These are phyloP conservation scores for Pantherophis guttatus DNA, from an alignment of 2,113 vertebrate genomes.

Conservation along the genomic window DNA sequence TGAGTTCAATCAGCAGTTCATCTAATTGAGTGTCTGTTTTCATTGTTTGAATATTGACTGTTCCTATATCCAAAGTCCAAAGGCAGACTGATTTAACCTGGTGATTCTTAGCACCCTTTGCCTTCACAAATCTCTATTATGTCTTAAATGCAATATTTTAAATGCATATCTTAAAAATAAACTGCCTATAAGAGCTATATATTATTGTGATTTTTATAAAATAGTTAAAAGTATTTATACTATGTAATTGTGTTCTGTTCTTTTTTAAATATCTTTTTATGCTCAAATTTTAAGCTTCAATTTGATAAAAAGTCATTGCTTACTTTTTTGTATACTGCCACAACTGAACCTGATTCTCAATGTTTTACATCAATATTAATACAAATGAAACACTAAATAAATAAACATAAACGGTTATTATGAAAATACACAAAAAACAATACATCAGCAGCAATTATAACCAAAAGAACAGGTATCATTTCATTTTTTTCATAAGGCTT, in stretches of 20 bases:
- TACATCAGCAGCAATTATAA: background rate
- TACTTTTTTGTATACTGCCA: background rate
- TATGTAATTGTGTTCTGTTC: background rate
- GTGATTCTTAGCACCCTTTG: too few species aligned
- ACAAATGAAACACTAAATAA: background rate
- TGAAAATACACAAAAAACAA: background rate
- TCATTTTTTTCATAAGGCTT: background rate
- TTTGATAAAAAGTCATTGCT: background rate
- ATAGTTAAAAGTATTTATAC: background rate
- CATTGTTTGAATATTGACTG: background rate
- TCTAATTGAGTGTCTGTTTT: background rate
- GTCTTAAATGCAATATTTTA: background rate
- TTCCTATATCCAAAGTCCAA: background rate
- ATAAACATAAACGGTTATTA: background rate
- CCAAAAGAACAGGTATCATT: background rate
- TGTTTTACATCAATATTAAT: background rate
- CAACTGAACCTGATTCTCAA: background rate
- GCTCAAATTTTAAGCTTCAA: background rate
- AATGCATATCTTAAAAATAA: background rate
- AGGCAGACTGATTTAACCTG: background rate
- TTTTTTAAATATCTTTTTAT: background rate
- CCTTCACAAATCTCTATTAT: background rate
- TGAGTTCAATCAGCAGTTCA: background rate
- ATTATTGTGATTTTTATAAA: constrained; percentile 11
- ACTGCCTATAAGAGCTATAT: constrained; percentile 46